Evolutionary conservation across 2,888 invertebrate species (phyloP).

Genomic region (Ornithoptera alexandrae): DNA sequence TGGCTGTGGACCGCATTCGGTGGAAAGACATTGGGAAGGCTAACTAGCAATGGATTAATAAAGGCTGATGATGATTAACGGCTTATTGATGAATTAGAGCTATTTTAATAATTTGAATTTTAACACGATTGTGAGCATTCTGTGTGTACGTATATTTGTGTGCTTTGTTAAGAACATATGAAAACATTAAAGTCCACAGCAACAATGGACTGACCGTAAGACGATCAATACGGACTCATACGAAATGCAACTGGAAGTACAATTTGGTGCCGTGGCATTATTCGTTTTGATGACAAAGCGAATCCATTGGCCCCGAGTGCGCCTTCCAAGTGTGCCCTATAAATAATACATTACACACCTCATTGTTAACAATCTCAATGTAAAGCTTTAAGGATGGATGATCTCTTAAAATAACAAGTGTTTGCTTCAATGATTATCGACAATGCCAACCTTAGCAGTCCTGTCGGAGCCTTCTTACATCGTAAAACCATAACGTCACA

Average conservation of each 20-base stretch:
- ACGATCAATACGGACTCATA: conserved; percentile 52
- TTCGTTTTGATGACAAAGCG: conserved; percentile 48
- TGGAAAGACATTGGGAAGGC: too few species aligned
- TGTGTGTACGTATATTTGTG: not conserved
- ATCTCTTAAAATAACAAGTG: conserved; percentile 81
- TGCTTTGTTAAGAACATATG: conserved; percentile 2
- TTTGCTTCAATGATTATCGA: conserved; percentile 80
- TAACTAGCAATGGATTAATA: too few species aligned
- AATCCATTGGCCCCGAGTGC: conserved; percentile 59
- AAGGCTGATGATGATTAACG: too few species aligned
- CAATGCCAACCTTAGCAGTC: conserved; percentile 78
- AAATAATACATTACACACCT: conserved; percentile 78
- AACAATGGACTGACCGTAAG: conserved; percentile 12
- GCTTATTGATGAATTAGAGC: too few species aligned
- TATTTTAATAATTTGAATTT: too few species aligned
- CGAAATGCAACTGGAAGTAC: conserved; percentile 56
- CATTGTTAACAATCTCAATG: conserved; percentile 68
- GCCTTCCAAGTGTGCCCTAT: conserved; percentile 77
- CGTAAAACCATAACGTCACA: conserved; percentile 35
- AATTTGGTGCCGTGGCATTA: conserved; percentile 51
- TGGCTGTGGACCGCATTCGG: too few species aligned
- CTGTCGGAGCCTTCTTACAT: conserved; percentile 65
- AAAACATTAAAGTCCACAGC: conserved; percentile 8
- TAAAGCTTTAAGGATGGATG: conserved; percentile 76
- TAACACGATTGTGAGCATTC: too few species aligned